Evolutionary conservation across 2,888 invertebrate genomes (phyloP), one percentile per base, ranked within the genome.

Genomic region (Halictus quadricinctus): DNA sequence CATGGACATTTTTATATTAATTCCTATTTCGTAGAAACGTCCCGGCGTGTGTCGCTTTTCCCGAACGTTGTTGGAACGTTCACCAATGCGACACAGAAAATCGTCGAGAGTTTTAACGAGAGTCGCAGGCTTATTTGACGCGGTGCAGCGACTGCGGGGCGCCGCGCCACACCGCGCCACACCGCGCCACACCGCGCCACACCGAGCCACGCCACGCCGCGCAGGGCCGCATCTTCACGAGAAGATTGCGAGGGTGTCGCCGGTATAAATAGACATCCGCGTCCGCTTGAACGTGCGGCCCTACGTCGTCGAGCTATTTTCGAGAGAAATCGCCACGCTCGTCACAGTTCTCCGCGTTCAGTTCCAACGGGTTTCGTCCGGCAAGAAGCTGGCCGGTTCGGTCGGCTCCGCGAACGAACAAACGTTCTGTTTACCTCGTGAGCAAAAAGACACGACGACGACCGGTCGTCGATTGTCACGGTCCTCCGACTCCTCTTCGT

Each of bases 231-330:
- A 90, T 54, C 41, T 76, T 69, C 58, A 7, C 72, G 69, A 41
- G 21, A 15, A 58, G 75, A 18, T 36, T 76, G 83, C 86, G 89
- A 88, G 88, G 88, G 89, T 90, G 90, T 89, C 83, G 85, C 72
- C 82, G 85, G 78, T 93, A 93, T 91, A 92, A 93, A 93, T 93
- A 93, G 93, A 92, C 82, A 76, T 83, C 75, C 86, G 82, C 87
- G 91, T 91, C 88, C 88, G 89, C 82, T 76, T 81, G 84, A 64
- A 82, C 91, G 91, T 94, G 90, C 94, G 94, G 92, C 93, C 94
- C 94, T 94, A 93, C 86, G 83, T 88, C 81, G 85, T 74, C 79
- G 81, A 84, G 90, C 86, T 90, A 90, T 90, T 90, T 90, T 90
- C 84, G 89, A 89, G 85, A 76, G 88, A 86, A 43, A 88, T 90